Percentiles rank a stretch among this genome's conserved stretches.
These are phyloP conservation scores for Cremastinae sp. DNA, from an alignment of 2,888 invertebrate species.

Conservation along the genomic window DNA sequence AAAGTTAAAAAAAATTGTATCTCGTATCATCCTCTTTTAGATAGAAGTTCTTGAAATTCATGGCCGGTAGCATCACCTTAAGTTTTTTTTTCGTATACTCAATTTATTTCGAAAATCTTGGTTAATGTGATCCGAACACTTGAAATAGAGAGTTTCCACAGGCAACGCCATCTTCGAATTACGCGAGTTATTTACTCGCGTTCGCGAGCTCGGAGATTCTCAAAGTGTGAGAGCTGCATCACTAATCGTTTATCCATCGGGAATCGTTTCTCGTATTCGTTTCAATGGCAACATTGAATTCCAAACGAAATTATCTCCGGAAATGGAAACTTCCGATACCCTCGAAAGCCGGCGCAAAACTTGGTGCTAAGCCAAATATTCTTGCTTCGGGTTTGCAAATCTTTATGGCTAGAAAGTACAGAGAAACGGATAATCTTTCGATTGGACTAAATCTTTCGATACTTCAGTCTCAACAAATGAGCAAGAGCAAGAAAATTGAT, in stretches of 20 bases:
- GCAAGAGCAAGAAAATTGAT: no score
- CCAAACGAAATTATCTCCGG: constrained; percentile 59
- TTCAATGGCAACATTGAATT: constrained; percentile 57
- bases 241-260: constrained; percentile 62
- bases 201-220: constrained; percentile 35
- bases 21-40: no score
- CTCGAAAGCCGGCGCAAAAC: constrained; percentile 63
- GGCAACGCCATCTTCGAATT: constrained; percentile 32
- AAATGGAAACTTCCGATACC: constrained; percentile 56
- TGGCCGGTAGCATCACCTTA: neutral
- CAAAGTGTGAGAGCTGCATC: constrained; percentile 49
- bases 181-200: constrained; percentile 51
- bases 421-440: no score
- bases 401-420: no score
- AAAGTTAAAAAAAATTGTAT: no score
- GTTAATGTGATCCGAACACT: constrained; percentile 47
- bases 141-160: constrained; percentile 12
- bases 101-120: constrained; percentile 41
- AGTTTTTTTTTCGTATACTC: constrained; percentile 12
- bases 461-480: no score
- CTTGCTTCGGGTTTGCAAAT: constrained; percentile 61
- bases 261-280: constrained; percentile 53
- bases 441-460: neutral
- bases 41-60: no score
- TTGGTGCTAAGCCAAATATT: constrained; percentile 77